These are phyloP conservation scores for Ptychochromis oligacanthus DNA, from an alignment of 2,113 vertebrate genomes.

Conservation along the genomic window DNA sequence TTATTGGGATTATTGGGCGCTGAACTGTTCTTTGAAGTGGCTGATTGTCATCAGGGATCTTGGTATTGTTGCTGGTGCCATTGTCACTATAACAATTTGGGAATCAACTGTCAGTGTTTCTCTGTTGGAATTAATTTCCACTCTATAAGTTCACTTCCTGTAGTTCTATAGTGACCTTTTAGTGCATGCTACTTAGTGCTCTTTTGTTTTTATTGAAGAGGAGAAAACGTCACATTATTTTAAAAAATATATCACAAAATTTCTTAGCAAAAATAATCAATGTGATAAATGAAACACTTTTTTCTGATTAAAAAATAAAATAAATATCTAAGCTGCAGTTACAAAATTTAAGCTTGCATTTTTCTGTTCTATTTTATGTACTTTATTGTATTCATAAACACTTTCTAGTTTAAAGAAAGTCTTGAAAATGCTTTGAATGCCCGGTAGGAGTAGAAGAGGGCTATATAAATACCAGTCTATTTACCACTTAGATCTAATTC, in stretches of 20 bases:
- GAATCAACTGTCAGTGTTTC: neutral
- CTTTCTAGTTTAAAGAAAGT: neutral
- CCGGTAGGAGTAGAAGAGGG: fast-evolving
- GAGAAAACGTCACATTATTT: neutral
- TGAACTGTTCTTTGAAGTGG: slow-evolving; percentile 26
- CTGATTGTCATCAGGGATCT: slow-evolving; percentile 9
- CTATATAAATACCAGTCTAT: neutral
- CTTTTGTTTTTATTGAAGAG: neutral
- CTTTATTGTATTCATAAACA: neutral
- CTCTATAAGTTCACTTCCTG: neutral
- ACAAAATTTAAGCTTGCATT: neutral
- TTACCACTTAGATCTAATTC: neutral
- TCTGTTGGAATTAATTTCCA: neutral
- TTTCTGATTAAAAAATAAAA: neutral
- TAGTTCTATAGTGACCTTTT: neutral
- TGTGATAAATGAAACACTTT: neutral
- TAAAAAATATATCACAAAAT: neutral
- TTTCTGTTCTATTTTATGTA: fast-evolving
- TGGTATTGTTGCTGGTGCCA: neutral
- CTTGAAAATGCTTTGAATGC: neutral
- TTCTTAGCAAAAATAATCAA: neutral
- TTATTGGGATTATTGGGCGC: neutral
- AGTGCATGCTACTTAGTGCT: neutral
- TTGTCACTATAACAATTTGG: neutral
- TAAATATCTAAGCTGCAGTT: neutral